Percentiles rank a stretch among this genome's conserved stretches.
These are phyloP conservation scores for Streblospio benedicti DNA, from an alignment of 1,140 invertebrate species.

Conservation along the genomic window DNA sequence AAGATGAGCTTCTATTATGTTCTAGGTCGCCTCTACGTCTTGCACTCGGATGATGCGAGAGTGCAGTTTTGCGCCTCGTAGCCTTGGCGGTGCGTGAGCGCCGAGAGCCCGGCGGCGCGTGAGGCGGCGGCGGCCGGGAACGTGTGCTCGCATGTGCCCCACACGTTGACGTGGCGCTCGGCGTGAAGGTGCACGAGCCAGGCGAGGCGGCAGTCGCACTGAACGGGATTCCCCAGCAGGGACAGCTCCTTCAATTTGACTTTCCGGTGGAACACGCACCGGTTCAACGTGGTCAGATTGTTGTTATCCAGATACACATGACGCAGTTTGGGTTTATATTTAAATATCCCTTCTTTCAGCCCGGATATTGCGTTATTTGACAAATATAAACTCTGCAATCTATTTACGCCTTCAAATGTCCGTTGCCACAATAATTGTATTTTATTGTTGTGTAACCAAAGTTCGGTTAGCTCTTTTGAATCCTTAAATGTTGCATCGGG, in stretches of 20 bases:
- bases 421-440: conserved; percentile 40
- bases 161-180: conserved; percentile 1
- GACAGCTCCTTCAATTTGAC: conserved; percentile 13
- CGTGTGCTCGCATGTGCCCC: conserved; percentile 16
- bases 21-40: too few species aligned
- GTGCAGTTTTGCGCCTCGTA: too few species aligned
- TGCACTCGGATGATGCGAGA: too few species aligned
- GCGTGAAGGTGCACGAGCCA: background rate
- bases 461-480: conserved; percentile 55
- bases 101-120: too few species aligned
- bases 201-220: conserved; percentile 13
- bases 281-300: background rate
- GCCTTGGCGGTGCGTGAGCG: too few species aligned
- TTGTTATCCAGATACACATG: conserved; percentile 14
- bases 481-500: conserved; percentile 63
- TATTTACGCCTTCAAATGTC: conserved; percentile 5
- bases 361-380: conserved; percentile 9
- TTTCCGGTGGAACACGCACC: conserved; percentile 3
- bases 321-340: background rate
- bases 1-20: too few species aligned
- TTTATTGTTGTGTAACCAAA: conserved; percentile 63
- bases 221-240: conserved; percentile 7
- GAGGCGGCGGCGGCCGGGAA: too few species aligned
- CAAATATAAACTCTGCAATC: conserved; percentile 7
- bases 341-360: conserved; percentile 5